These are phyloP conservation scores for Scomber scombrus DNA, from an alignment of 2,113 vertebrate genomes.

Conservation along the genomic window DNA sequence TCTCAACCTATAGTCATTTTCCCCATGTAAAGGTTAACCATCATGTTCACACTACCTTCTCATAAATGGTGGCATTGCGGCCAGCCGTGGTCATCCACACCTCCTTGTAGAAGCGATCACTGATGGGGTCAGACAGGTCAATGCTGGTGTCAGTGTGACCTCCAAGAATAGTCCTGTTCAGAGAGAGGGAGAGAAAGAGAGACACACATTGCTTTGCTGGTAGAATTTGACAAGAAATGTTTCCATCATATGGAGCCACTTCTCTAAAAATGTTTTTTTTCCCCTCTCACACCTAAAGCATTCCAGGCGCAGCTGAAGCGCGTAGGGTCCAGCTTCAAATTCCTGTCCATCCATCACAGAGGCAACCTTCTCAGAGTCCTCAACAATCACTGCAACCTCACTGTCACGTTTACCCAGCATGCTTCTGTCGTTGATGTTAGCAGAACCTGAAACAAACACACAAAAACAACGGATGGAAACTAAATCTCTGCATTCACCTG, in stretches of 20 bases:
- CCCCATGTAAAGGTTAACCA: neutral
- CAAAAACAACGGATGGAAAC: neutral
- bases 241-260: too few species aligned
- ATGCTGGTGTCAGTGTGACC: slow-evolving; percentile 86
- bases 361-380: slow-evolving; percentile 88
- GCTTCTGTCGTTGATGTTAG: slow-evolving; percentile 99
- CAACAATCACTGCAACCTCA: slow-evolving; percentile 93
- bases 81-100: slow-evolving; percentile 95
- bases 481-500: neutral
- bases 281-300: slow-evolving; percentile 90
- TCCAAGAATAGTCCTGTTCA: slow-evolving; percentile 90
- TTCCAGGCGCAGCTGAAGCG: slow-evolving; percentile 90
- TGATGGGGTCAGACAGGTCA: slow-evolving; percentile 92
- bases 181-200: neutral
- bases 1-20: too few species aligned
- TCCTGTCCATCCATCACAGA: slow-evolving; percentile 91
- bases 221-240: too few species aligned
- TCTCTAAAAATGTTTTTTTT: neutral
- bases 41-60: slow-evolving; percentile 86
- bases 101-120: slow-evolving; percentile 97
- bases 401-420: slow-evolving; percentile 99
- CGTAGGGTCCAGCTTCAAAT: slow-evolving; percentile 90
- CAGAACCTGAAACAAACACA: slow-evolving; percentile 87
- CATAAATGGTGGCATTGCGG: slow-evolving; percentile 96
- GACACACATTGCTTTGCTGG: too few species aligned